These are phyloP conservation scores for Pungitius pungitius DNA, from an alignment of 2,113 vertebrate species.

Conservation along the genomic window DNA sequence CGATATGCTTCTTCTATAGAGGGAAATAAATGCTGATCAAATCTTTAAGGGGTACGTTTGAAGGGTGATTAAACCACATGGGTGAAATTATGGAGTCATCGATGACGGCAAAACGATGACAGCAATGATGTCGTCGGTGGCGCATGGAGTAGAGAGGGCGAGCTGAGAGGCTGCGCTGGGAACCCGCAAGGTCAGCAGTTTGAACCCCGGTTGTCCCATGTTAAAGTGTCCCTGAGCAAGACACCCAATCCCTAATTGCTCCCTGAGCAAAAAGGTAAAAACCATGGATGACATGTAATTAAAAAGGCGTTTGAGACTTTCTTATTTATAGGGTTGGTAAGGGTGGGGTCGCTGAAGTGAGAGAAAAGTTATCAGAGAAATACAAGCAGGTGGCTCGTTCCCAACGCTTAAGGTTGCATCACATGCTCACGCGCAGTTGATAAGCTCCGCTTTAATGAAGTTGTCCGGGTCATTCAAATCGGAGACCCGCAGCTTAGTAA, in stretches of 20 bases:
- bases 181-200: no score
- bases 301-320: no score
- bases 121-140: neutral
- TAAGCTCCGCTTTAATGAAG: slow-evolving; percentile 79
- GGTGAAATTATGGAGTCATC: neutral
- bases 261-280: no score
- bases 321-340: neutral
- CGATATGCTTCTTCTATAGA: neutral
- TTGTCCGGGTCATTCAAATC: slow-evolving; percentile 77
- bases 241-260: no score
- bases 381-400: slow-evolving; percentile 46
- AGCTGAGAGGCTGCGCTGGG: no score
- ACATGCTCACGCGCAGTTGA: slow-evolving; percentile 60
- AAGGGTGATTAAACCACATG: neutral
- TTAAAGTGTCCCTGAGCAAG: no score
- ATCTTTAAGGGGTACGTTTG: no score
- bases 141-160: no score
- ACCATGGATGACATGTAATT: no score
- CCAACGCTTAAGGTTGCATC: slow-evolving; percentile 47
- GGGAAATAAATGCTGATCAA: neutral
- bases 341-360: no score
- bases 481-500: slow-evolving; percentile 68
- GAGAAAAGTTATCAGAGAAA: slow-evolving; percentile 40
- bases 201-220: no score
- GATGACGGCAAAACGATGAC: neutral